Conservation (phyloP, 1,140 invertebrate species). For the Archegozetes longisetosus region DNA sequence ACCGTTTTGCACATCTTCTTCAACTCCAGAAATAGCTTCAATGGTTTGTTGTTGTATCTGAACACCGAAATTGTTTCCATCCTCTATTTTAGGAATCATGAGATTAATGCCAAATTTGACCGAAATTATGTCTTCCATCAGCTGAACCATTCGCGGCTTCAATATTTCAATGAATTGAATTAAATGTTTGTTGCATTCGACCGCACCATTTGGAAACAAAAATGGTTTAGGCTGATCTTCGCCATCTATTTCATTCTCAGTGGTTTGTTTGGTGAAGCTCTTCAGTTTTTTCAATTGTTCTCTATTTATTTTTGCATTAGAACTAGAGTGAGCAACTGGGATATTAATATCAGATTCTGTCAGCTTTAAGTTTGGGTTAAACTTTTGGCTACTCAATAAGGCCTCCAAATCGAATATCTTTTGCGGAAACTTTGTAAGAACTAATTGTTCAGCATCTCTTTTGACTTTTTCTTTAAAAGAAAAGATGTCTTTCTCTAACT, state of each 20-base stretch:
- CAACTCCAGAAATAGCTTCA: slow-evolving; percentile 1
- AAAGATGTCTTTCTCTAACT: not conserved
- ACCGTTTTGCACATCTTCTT: not conserved
- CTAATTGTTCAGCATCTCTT: not conserved
- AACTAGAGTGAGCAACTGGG: not conserved
- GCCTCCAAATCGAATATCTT: not conserved
- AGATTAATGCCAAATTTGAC: slow-evolving; percentile 9
- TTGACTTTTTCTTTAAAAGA: not conserved
- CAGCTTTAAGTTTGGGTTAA: not conserved
- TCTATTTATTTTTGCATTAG: not conserved
- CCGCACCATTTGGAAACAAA: slow-evolving; percentile 9
- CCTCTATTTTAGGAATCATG: slow-evolving; percentile 11
- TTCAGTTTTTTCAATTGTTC: not conserved
- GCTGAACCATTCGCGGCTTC: slow-evolving; percentile 10
- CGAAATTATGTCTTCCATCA: slow-evolving; percentile 6
- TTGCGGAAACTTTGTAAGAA: not conserved
- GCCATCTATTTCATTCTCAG: not conserved
- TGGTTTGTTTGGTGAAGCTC: not conserved
- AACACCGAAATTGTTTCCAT: slow-evolving; percentile 16
- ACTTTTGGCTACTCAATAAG: not conserved
- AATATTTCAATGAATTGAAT: slow-evolving; percentile 4
- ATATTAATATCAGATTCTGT: not conserved
- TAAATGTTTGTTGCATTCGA: slow-evolving; percentile 6
- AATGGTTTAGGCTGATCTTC: slow-evolving; percentile 3
- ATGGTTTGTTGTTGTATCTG: slow-evolving; percentile 12